Base-by-base conservation (phyloP, 2,797 vertebrate genomes). In the Lepidocolaptes lacrymiger region DNA sequence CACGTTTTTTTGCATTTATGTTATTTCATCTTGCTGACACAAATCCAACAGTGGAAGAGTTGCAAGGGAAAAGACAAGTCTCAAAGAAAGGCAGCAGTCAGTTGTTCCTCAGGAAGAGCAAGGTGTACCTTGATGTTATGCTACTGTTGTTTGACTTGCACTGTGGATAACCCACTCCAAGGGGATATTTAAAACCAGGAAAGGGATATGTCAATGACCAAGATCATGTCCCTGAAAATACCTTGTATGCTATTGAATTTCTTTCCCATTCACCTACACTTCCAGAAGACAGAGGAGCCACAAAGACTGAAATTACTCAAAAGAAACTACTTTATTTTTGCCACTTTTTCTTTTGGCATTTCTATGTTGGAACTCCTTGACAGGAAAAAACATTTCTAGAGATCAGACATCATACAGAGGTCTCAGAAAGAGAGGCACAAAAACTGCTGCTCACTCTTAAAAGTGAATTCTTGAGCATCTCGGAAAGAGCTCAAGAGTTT, bases 341-440 rank as follows among this genome's bases (percentile, higher is more conserved):
- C 19, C 39, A 3, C 14, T 71, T 69, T 85, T 39, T 37, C 5
- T 89, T 93, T 85, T 61, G 30, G 59, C 17, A 39, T 76, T 51
- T 67, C 12, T 55, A 7, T 56, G 37, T 27, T 10, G 2, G 37
- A 87, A 55, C 6, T 72, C n/a, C 46, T 37, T 66, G 34, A 27
- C 32, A 48, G 43, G 19, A 49, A 87, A 74, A 81, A 54, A 2
- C 0, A 7, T 4, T 79, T 91, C 67, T 71, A 30, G 61, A 79
- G 63, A 22, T 71, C 26, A 69, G 28, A 13, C 0, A 0, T 36
- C 24, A 17, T 36, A 12, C 9, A 41, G 27, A 7, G 19, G 15
- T 11, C 28, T 67, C 76, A 75, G 54, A 79, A 79, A 56, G 21
- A n/a, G 41, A 59, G 34, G 13, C 14, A 44, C 12, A 39, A 71